These are phyloP conservation scores for Mesorhabditis sp. DNA, from an alignment of 2,888 invertebrate species.

Conservation along the genomic window DNA sequence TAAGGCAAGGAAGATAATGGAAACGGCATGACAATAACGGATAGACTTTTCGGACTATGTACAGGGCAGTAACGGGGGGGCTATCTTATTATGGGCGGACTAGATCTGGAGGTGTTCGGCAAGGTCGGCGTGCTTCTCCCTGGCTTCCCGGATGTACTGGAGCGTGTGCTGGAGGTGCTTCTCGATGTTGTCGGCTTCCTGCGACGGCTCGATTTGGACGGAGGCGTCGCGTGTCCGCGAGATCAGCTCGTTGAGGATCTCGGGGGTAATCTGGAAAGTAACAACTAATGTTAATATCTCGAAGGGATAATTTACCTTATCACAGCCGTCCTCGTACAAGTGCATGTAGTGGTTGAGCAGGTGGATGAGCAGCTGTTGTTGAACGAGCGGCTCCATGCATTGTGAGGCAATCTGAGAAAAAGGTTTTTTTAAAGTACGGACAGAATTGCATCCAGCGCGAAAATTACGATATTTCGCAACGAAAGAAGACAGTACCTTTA, in stretches of 20 bases:
- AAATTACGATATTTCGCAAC: neutral
- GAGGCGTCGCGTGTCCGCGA: conserved; percentile 87
- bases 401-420: conserved; percentile 76
- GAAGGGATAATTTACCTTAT: conserved; percentile 62
- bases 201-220: conserved; percentile 85
- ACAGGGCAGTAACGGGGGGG: no score
- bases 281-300: neutral
- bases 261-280: conserved; percentile 67
- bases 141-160: conserved; percentile 8
- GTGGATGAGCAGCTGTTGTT: conserved; percentile 91
- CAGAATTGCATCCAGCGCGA: neutral
- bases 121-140: conserved; percentile 8
- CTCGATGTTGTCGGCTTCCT: conserved; percentile 92
- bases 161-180: conserved; percentile 75
- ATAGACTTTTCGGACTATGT: no score
- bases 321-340: conserved; percentile 83
- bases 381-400: conserved; percentile 93
- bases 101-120: conserved; percentile 2
- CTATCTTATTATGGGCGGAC: no score
- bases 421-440: neutral
- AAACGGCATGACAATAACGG: no score
- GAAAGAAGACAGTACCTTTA: conserved; percentile 63
- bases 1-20: no score
- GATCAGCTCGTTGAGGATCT: conserved; percentile 73
- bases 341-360: conserved; percentile 87